A percentile compares a stretch with the other conserved stretches of the same genome.
phyloP scores from a whole-genome alignment of 2,113 vertebrate genomes.

The Phalacrocorax aristotelis region DNA sequence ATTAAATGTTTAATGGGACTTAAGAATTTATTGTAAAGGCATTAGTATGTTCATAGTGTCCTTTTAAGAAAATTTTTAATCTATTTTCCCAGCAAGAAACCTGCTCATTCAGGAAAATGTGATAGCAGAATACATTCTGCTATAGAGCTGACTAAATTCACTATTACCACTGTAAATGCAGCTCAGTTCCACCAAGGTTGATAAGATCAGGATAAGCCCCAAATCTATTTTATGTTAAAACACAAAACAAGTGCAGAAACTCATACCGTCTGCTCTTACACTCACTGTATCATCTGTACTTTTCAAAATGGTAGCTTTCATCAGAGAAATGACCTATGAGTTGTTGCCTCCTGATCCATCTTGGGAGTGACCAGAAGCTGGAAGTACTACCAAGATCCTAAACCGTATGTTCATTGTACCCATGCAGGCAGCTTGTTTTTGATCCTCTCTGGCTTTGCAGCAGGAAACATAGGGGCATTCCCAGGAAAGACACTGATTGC shows the following conservation, averaged over 20 bases:
- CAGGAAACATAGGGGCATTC: not conserved
- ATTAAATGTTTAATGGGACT: not conserved
- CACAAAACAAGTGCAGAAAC: not conserved
- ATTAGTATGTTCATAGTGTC: not conserved
- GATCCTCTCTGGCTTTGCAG: not conserved
- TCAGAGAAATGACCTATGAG: not conserved
- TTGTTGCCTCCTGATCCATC: not conserved
- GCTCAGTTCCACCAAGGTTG: not conserved
- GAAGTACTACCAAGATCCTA: not conserved
- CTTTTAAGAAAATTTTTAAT: not conserved
- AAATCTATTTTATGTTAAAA: not conserved
- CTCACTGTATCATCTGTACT: fast-evolving
- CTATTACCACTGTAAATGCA: not conserved
- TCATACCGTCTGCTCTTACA: not conserved
- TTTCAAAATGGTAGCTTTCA: not conserved
- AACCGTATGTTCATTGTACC: not conserved
- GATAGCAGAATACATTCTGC: not conserved
- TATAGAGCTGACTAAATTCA: not conserved
- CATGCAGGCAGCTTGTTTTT: not conserved
- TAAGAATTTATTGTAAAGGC: not conserved
- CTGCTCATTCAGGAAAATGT: not conserved
- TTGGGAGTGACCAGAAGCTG: not conserved
- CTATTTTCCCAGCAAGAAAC: not conserved
- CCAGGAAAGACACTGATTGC: not conserved
- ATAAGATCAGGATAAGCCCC: not conserved